Conservation (phyloP, 2,797 vertebrate species). For the Protonibea diacanthus region DNA sequence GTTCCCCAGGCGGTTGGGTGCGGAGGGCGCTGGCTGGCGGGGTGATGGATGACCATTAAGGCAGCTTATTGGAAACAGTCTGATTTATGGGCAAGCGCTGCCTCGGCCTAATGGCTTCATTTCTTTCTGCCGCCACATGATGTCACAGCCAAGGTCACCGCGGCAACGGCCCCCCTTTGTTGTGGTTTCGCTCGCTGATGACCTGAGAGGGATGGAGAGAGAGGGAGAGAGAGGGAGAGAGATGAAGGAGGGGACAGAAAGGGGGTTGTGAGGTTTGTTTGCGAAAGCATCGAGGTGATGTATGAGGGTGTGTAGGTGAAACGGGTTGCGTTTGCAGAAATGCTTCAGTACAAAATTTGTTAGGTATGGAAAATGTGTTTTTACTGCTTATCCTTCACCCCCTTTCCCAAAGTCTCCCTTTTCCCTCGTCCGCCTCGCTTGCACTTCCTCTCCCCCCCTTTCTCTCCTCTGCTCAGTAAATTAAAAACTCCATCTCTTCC, state of each 20-base stretch:
- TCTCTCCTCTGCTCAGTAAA: constrained; percentile 82
- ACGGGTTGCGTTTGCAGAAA: constrained; percentile 73
- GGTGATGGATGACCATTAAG: constrained; percentile 99
- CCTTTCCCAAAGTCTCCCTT: constrained; percentile 51
- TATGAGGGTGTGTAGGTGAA: constrained; percentile 67
- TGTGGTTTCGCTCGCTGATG: constrained; percentile 97
- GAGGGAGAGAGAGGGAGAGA: constrained; percentile 44
- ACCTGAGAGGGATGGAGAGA: constrained; percentile 90
- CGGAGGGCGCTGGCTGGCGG: constrained; percentile 92
- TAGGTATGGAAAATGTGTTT: constrained; percentile 72
- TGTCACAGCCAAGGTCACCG: constrained; percentile 99
- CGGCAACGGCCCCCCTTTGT: constrained; percentile 94
- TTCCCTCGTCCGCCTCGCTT: constrained; percentile 19
- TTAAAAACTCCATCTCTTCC: constrained; percentile 90
- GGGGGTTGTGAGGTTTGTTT: constrained; percentile 76
- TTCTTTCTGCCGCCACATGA: constrained; percentile 98
- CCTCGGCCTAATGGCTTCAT: constrained; percentile 99
- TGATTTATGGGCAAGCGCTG: constrained; percentile 99
- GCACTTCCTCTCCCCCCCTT: constrained; percentile 39
- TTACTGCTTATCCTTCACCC: constrained; percentile 66
- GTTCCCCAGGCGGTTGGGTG: constrained; percentile 79
- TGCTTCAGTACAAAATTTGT: constrained; percentile 70
- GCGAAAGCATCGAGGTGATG: constrained; percentile 65
- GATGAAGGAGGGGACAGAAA: constrained; percentile 63
- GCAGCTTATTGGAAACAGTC: constrained; percentile 99